Evolutionary conservation across 2,113 vertebrate genomes (phyloP), one percentile per base, ranked within the genome.

Genomic region (Phaethon lepturus): DNA sequence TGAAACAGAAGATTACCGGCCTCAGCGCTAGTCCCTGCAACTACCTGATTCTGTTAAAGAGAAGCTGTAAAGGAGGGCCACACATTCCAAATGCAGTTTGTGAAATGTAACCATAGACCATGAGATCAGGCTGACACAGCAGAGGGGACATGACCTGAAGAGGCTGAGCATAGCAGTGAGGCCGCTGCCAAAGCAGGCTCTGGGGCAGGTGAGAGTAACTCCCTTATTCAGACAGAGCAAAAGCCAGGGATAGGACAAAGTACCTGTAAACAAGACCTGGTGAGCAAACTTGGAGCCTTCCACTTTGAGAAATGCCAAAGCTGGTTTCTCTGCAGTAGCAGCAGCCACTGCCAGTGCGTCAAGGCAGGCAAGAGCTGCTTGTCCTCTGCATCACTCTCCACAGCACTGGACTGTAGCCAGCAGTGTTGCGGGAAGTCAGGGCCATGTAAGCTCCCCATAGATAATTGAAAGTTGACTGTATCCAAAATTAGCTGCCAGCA

Each of bases 331-430:
- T 55, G 52, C 74, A 81, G 83, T 77, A 84, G 64, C 55, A 87
- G 68, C 25, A 35, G 52, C 62, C 5, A 0, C 60, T 67, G 40
- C 67, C 55, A 35, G 26, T 1, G 1, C 0, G 0, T 8, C 38
- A 24, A 35, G 26, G 44, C 66, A 62, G 75, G 75, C 19, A 28
- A 53, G 50, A 85, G 60, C n/a, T 85, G 14, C 87, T 77, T 49
- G 55, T 26, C 64, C 50, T 77, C 84, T 87, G 38, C 60, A 77
- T 35, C 45, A 7, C 44, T 55, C 29, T 86, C 18, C 26, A 14
- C 20, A 60, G 68, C 11, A 1, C 68, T 59, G 74, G 25, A 20
- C 17, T 0, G 0, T 1, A 38, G 55, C 52, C 90, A 87, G 47
- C 1, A 1, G 24, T 38, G 38, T 15, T 80, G 84, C 0, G 0